Base-by-base conservation (phyloP, 2,797 vertebrate genomes). In the Gephyroberyx darwinii region DNA sequence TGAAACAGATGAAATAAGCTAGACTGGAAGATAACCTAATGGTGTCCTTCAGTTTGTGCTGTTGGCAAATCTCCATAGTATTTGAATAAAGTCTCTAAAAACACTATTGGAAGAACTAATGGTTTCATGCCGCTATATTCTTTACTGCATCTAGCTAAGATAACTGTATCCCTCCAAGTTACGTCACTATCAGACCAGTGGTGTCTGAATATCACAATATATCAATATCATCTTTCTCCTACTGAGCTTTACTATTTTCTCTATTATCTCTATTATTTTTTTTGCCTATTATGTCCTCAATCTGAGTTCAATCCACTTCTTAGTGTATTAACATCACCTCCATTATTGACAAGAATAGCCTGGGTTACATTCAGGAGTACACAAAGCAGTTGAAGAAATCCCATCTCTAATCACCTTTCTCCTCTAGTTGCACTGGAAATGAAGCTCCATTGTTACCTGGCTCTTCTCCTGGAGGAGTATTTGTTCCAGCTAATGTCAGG, bases 201-300 rank as follows among this genome's bases (percentile, higher is more conserved):
- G 26, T 26, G 26, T 26, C 26, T 26, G 26, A 4, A 26, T 26
- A 3, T 26, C 26, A 26, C 2, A 4, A n/a, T n/a, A n/a, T n/a
- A n/a, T n/a, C n/a, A n/a, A n/a, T n/a, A n/a, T n/a, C n/a, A n/a
- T n/a, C n/a, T n/a, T n/a, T n/a, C n/a, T n/a, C n/a, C n/a, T n/a
- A n/a, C n/a, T n/a, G n/a, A n/a, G n/a, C n/a, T n/a, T n/a, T n/a
- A n/a, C n/a, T n/a, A n/a, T n/a, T n/a, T n/a, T n/a, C n/a, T n/a
- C n/a, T n/a, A n/a, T n/a, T n/a, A n/a, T n/a, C n/a, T 26, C 4
- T 26, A 26, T 82, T 69, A 81, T 77, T 85, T 81, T 84, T 81
- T 85, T 75, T n/a, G n/a, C 56, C 26, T 26, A 26, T 26, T 26
- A 26, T 35, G 4, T 35, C 37, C 31, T 59, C 20, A 17, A 8